phyloP scores from a whole-genome alignment of 2,888 invertebrate genomes.

The Emmelina monodactyla region DNA sequence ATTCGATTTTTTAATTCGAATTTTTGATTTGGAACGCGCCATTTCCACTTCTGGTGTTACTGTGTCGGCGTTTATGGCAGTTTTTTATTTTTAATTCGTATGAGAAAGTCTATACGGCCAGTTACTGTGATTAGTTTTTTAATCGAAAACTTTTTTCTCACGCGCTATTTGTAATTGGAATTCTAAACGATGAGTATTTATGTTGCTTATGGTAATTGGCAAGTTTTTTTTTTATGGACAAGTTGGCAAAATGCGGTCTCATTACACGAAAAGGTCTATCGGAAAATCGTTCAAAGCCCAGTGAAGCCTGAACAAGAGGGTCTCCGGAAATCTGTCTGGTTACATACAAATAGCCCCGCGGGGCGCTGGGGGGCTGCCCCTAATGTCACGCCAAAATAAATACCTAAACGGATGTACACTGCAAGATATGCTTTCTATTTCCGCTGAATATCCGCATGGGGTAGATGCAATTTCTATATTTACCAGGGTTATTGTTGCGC shows the following conservation, averaged over 20 bases:
- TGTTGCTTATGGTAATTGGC: too few relatives aligned
- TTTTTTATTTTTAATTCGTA: constrained; percentile 19
- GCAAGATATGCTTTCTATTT: too few relatives aligned
- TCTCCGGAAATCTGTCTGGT: constrained; percentile 36
- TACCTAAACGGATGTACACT: neutral
- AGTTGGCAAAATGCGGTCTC: too few relatives aligned
- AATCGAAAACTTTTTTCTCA: constrained; percentile 1
- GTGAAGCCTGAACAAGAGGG: constrained; percentile 18
- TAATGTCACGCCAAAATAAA: neutral
- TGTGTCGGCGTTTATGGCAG: constrained; percentile 25
- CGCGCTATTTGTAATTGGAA: constrained; percentile 4
- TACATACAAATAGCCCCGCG: constrained; percentile 41
- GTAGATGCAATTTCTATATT: too few relatives aligned
- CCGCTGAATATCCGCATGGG: too few relatives aligned
- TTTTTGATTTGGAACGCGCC: constrained; percentile 50
- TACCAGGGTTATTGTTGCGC: too few relatives aligned
- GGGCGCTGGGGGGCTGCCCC: constrained; percentile 19
- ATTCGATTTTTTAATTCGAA: constrained; percentile 47
- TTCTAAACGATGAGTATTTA: too few relatives aligned
- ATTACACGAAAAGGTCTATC: too few relatives aligned
- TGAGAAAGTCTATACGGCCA: neutral
- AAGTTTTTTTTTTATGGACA: too few relatives aligned
- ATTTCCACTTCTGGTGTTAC: constrained; percentile 49
- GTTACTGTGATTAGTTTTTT: constrained; percentile 1
- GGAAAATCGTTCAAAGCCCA: constrained; percentile 21